These are phyloP conservation scores for Gymnoscopelus microlampas DNA, from an alignment of 2,797 vertebrate genomes.

Conservation along the genomic window DNA sequence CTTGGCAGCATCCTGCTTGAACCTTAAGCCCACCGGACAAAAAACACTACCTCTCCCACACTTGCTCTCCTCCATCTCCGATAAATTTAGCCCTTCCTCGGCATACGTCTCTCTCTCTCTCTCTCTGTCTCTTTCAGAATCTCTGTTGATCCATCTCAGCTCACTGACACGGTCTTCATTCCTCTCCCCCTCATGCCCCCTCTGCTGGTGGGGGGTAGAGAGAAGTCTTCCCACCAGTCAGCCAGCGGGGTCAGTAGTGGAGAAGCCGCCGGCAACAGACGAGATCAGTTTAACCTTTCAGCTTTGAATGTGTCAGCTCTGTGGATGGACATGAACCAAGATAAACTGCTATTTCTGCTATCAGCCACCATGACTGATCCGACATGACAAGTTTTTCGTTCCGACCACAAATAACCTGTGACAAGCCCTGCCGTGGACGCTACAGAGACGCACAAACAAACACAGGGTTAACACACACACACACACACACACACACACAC, in stretches of 20 bases:
- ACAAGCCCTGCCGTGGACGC: not conserved
- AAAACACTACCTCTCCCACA: not conserved
- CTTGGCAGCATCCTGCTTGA: too few species aligned
- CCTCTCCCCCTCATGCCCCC: not conserved
- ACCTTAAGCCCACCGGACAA: too few species aligned
- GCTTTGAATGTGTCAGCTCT: constrained; percentile 38
- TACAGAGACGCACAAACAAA: not conserved
- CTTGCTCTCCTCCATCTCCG: not conserved
- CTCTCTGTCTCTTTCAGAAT: not conserved
- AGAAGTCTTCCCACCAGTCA: constrained; percentile 65
- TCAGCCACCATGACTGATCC: constrained; percentile 37
- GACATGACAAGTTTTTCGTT: constrained; percentile 46
- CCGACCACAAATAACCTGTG: not conserved
- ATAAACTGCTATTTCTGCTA: constrained; percentile 58
- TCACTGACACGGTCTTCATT: too few species aligned
- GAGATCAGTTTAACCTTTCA: constrained; percentile 66
- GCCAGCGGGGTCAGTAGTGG: constrained; percentile 34
- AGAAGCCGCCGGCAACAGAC: constrained; percentile 19
- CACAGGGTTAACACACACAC: not conserved
- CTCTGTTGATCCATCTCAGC: not conserved
- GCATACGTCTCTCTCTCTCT: not conserved
- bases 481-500: constrained; percentile 1
- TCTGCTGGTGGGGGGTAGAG: not conserved
- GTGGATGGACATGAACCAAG: not conserved
- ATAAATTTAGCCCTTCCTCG: constrained; percentile 4